Evolutionary conservation across 2,888 invertebrate species (phyloP), one percentile per base, ranked within the genome.

Genomic region (Eristalis intricaria): DNA sequence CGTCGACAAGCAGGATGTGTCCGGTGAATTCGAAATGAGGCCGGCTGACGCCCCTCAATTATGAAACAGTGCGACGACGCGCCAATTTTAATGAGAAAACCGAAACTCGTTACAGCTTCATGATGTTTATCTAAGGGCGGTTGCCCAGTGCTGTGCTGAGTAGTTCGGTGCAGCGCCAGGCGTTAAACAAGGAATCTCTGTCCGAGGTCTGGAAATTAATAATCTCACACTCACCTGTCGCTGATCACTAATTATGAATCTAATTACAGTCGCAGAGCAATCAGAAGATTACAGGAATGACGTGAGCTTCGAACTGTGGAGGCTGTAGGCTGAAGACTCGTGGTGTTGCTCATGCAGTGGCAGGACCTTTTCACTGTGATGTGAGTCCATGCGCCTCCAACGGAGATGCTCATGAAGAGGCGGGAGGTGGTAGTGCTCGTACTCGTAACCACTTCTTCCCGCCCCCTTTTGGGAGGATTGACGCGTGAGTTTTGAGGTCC

Each of bases 201-300:
- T 0, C 11, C 23, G 26, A 22, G 15, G n/a, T 4, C 40, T 4
- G 13, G 23, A 22, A 71, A 73, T 82, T 77, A 81, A 70, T 69
- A 74, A 74, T 74, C 85, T 66, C 81, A 73, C 68, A 77, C 68
- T 69, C 29, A 63, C 15, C 65, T 66, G 64, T 38, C 40, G 77
- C 61, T 73, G 81, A 77, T 73, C 85, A 23, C 81, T 85, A 82
- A 85, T 85, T 82, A 85, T 78, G 75, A 78, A 82, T 78, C 82
- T 85, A 85, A 85, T 85, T 82, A 70, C 73, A 85, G 77, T 58
- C 60, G 43, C 63, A 73, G 40, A 19, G 8, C 76, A 69, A 82
- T 77, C 60, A 77, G 58, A 32, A 74, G 77, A 82, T 82, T 15
- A 23, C 58, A n/a, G 4, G 22, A 19, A 63, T 8, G 63, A 69